These are phyloP conservation scores for Gnathonemus longibarbis DNA, from an alignment of 2,113 vertebrate genomes.

Conservation along the genomic window DNA sequence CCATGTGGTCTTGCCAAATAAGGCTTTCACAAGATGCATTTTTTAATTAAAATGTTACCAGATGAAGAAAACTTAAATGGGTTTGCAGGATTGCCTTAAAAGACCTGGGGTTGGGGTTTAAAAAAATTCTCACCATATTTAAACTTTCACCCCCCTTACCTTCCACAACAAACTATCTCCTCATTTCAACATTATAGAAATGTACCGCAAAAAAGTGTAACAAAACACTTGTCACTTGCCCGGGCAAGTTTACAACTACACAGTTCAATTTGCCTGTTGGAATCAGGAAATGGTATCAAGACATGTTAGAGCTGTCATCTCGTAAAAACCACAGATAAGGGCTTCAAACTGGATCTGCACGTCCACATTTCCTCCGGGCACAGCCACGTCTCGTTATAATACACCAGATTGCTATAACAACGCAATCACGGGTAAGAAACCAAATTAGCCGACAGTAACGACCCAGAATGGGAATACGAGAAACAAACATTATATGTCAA, in stretches of 20 bases:
- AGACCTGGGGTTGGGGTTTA: neutral
- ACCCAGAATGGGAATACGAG: neutral
- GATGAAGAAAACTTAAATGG: neutral
- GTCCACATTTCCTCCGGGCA: neutral
- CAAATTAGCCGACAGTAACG: neutral
- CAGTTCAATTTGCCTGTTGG: neutral
- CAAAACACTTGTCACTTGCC: neutral
- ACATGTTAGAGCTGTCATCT: neutral
- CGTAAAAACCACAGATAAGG: neutral
- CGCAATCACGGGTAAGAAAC: neutral
- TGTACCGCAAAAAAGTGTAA: neutral
- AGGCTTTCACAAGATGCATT: neutral
- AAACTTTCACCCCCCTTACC: neutral
- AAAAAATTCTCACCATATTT: neutral
- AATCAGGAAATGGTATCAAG: neutral
- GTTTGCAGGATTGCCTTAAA: neutral
- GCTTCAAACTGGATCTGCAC: neutral
- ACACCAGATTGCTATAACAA: neutral
- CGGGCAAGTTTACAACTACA: neutral
- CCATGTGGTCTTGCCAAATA: slow-evolving; percentile 26
- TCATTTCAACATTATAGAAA: neutral
- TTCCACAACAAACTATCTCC: neutral
- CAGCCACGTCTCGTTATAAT: neutral
- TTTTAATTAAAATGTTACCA: slow-evolving; percentile 13
- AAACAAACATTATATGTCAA: neutral